A percentile compares a stretch with the other conserved stretches of the same genome.
Evolutionary conservation across 1,140 invertebrate species (phyloP).

Genomic region (Parasteatoda tepidariorum): DNA sequence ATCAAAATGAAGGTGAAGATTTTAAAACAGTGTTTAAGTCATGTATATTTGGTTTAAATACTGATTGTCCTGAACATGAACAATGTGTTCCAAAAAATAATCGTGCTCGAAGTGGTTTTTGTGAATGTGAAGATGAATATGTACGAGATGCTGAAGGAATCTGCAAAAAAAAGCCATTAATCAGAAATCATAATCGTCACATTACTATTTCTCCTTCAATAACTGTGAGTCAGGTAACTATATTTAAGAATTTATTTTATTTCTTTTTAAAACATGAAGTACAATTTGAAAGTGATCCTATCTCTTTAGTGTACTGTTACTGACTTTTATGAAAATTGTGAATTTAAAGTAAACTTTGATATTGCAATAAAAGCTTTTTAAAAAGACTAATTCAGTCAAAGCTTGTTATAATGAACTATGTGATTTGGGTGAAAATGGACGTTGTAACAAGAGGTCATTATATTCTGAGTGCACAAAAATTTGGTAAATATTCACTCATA

Average conservation of each 20-base stretch:
- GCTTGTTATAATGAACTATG: background rate
- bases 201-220: constrained; percentile 1
- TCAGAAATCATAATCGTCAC: constrained; percentile 14
- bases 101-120: constrained; percentile 74
- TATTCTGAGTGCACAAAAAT: too few relatives aligned
- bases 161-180: constrained; percentile 67
- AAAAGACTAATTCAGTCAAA: background rate
- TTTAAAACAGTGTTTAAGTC: constrained; percentile 34
- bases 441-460: background rate
- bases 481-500: too few relatives aligned
- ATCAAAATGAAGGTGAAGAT: constrained; percentile 24
- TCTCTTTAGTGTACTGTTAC: background rate
- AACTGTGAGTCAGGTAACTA: background rate
- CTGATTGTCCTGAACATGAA: constrained; percentile 66
- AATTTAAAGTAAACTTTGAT: background rate
- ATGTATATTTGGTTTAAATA: constrained; percentile 66
- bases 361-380: background rate
- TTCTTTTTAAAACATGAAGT: background rate
- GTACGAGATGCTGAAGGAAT: constrained; percentile 68
- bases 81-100: constrained; percentile 65
- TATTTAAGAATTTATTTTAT: background rate
- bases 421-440: background rate
- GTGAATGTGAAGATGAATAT: constrained; percentile 76
- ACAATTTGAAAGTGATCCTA: background rate
- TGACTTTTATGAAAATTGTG: background rate